These are phyloP conservation scores for Pteropus alecto DNA, from an alignment of 2,113 vertebrate genomes.

Conservation along the genomic window DNA sequence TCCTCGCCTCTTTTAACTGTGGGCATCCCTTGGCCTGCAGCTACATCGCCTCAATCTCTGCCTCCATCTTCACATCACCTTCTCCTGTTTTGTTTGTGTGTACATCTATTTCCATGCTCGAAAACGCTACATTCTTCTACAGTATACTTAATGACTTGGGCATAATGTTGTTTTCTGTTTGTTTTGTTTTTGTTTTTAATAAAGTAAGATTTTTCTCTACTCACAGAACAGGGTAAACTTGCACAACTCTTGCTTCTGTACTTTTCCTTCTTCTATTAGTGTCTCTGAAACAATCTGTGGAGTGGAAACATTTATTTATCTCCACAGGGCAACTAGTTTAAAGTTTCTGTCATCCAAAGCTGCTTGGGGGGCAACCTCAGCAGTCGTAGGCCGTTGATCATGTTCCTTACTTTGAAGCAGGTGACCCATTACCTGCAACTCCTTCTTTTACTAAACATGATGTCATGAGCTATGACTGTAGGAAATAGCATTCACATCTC, in stretches of 20 bases:
- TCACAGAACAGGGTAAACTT: neutral
- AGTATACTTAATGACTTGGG: neutral
- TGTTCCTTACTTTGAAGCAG: neutral
- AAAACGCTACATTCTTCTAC: neutral
- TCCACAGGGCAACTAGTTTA: neutral
- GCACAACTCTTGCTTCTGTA: neutral
- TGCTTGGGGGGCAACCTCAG: neutral
- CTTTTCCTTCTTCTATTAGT: neutral
- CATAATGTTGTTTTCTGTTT: neutral
- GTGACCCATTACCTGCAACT: neutral
- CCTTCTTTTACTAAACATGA: neutral
- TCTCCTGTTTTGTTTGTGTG: neutral
- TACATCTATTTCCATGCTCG: neutral
- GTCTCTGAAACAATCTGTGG: neutral
- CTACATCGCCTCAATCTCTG: accelerated
- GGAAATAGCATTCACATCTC: no score
- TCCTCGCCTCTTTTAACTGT: neutral
- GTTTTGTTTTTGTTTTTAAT: neutral
- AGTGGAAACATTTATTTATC: neutral
- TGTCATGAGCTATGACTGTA: neutral
- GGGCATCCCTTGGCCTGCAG: neutral
- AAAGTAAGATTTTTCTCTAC: neutral
- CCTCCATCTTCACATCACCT: no score
- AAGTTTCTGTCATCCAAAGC: neutral
- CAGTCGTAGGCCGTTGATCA: accelerated